Conservation (phyloP, 2,797 vertebrate genomes). For the Sitta carolinensis region DNA sequence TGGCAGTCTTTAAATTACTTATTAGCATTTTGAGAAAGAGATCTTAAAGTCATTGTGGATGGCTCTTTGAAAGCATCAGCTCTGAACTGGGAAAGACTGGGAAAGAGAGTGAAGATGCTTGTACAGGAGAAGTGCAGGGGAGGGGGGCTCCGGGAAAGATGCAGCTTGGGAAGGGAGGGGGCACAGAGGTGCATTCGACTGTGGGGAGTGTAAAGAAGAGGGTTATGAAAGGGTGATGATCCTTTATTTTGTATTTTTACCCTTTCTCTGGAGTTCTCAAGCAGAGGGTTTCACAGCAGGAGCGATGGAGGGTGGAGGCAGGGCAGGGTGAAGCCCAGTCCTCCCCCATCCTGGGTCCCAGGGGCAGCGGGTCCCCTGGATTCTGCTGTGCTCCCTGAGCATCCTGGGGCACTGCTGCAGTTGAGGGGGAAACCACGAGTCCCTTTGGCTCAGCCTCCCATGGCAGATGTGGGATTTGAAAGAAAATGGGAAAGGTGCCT, state of each 20-base stretch:
- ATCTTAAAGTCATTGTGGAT: constrained; percentile 69
- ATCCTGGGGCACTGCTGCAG: neutral
- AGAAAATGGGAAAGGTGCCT: neutral
- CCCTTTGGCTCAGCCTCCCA: neutral
- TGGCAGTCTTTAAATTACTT: constrained; percentile 63
- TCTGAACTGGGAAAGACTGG: constrained; percentile 23
- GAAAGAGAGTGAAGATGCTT: neutral
- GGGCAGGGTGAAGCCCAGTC: neutral
- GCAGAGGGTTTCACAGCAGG: neutral
- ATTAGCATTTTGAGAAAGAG: constrained; percentile 72
- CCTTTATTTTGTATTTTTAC: neutral
- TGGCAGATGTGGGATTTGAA: neutral
- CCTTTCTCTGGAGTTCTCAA: neutral
- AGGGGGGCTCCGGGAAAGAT: neutral
- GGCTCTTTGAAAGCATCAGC: constrained; percentile 53
- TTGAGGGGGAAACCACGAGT: neutral
- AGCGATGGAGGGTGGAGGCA: neutral
- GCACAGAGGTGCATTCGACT: neutral
- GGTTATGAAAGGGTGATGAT: neutral
- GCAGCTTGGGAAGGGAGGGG: neutral
- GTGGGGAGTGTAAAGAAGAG: neutral
- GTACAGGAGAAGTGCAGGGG: neutral
- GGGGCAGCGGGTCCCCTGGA: neutral
- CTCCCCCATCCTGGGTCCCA: fast-evolving
- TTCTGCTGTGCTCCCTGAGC: neutral